Percentiles rank a stretch among this genome's conserved stretches.
These are phyloP conservation scores for Malurus cyaneus DNA, from an alignment of 2,113 vertebrate species.

Conservation along the genomic window DNA sequence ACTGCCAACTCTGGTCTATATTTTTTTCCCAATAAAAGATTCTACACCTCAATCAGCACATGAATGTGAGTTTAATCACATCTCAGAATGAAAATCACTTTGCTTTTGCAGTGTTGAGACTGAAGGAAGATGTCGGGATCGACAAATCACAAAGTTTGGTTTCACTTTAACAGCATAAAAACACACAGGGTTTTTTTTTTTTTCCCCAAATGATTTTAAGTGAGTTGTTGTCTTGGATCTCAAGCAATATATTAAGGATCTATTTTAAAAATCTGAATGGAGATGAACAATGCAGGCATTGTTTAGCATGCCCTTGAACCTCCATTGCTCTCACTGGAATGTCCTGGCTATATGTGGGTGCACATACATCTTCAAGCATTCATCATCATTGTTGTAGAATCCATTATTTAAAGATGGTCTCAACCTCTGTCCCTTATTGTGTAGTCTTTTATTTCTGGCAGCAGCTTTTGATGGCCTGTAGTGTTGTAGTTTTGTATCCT, in stretches of 20 bases:
- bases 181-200: not conserved
- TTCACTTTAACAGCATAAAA: not conserved
- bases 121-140: slow-evolving; percentile 60
- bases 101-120: slow-evolving; percentile 40
- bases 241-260: not conserved
- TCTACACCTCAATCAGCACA: slow-evolving; percentile 47
- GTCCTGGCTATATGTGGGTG: not conserved
- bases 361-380: not conserved
- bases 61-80: slow-evolving; percentile 65
- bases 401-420: not conserved
- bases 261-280: not conserved
- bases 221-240: not conserved
- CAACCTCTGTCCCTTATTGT: not conserved
- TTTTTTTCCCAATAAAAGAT: slow-evolving; percentile 60
- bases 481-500: not conserved
- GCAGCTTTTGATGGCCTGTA: not conserved
- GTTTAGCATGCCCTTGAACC: not conserved
- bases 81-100: slow-evolving; percentile 49
- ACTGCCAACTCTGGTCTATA: slow-evolving; percentile 47
- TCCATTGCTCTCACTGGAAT: not conserved
- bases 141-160: slow-evolving; percentile 8
- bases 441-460: not conserved
- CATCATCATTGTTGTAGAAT: not conserved
- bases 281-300: not conserved
- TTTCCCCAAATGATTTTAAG: not conserved